These are phyloP conservation scores for Geodia barretti DNA, from an alignment of 37 sponge, comb jelly and placozoan species.

Conservation along the genomic window DNA sequence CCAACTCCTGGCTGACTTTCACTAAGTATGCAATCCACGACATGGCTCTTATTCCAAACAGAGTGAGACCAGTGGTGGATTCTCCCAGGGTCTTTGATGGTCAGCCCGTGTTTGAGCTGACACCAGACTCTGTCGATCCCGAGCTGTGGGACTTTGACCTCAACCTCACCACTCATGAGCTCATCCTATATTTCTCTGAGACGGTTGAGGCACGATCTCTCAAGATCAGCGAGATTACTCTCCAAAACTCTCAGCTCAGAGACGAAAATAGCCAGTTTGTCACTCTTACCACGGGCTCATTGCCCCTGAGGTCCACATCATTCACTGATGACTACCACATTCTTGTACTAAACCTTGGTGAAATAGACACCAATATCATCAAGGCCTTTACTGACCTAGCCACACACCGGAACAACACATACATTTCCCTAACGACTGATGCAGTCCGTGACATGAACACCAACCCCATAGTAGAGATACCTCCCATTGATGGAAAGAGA, in stretches of 20 bases:
- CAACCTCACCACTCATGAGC: slow-evolving; percentile 65
- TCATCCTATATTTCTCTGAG: slow-evolving; percentile 87
- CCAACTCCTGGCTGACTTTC: slow-evolving; percentile 82
- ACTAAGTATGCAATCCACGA: slow-evolving; percentile 82
- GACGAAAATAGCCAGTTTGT: slow-evolving; percentile 16
- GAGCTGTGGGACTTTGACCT: slow-evolving; percentile 80
- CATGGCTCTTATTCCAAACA: slow-evolving; percentile 82
- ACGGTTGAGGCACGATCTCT: slow-evolving; percentile 75
- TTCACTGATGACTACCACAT: slow-evolving; percentile 61
- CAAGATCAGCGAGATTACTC: slow-evolving; percentile 62
- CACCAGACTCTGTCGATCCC: slow-evolving; percentile 68
- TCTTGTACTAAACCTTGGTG: slow-evolving; percentile 68
- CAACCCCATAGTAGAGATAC: slow-evolving; percentile 67
- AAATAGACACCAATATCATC: slow-evolving; percentile 74
- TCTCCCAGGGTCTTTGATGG: slow-evolving; percentile 58
- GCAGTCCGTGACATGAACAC: slow-evolving; percentile 76
- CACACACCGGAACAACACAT: slow-evolving; percentile 71
- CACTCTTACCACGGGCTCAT: slow-evolving; percentile 50
- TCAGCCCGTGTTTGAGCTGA: slow-evolving; percentile 54
- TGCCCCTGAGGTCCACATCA: slow-evolving; percentile 14
- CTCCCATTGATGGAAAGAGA: slow-evolving; percentile 23
- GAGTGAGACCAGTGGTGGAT: slow-evolving; percentile 52
- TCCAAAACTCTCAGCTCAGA: slow-evolving; percentile 65
- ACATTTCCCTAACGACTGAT: slow-evolving; percentile 51
- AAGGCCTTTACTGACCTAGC: slow-evolving; percentile 80